These are phyloP conservation scores for Petrolisthes cinctipes DNA, from an alignment of 2,888 invertebrate species.

Conservation along the genomic window DNA sequence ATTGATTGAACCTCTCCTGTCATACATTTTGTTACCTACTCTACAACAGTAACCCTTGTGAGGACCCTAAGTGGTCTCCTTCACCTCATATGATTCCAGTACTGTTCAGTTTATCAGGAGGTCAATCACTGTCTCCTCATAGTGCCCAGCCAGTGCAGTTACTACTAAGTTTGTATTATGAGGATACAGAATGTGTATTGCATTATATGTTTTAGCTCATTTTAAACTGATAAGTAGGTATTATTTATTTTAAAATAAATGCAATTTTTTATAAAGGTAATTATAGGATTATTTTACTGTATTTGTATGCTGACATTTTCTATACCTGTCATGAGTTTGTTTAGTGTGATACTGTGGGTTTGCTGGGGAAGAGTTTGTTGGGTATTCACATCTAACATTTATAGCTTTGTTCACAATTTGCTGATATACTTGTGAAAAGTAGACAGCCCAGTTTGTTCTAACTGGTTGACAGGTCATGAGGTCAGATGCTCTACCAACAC, in stretches of 20 bases:
- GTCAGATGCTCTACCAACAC: too few species aligned
- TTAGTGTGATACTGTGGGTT: not conserved
- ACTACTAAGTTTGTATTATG: not conserved
- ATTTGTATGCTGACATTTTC: not conserved
- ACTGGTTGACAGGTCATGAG: too few species aligned
- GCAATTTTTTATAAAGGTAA: slow-evolving; percentile 36
- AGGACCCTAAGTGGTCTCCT: too few species aligned
- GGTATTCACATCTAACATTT: not conserved
- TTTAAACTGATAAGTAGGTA: slow-evolving; percentile 25
- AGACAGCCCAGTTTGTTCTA: too few species aligned
- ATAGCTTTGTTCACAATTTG: too few species aligned
- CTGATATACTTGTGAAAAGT: too few species aligned
- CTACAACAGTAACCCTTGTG: too few species aligned
- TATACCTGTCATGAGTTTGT: not conserved
- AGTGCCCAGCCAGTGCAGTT: slow-evolving; percentile 15
- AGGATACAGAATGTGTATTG: slow-evolving; percentile 8
- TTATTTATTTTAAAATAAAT: slow-evolving; percentile 40
- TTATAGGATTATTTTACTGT: slow-evolving; percentile 18
- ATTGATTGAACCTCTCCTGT: too few species aligned
- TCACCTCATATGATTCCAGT: too few species aligned
- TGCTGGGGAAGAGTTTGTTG: not conserved
- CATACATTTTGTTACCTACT: too few species aligned
- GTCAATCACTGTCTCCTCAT: not conserved
- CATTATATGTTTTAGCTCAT: slow-evolving; percentile 25
- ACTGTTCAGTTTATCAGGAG: too few species aligned